Conservation (phyloP, 30 jellyfish, hydroid and myxozoan species). For the Haliclystus octoradiatus region DNA sequence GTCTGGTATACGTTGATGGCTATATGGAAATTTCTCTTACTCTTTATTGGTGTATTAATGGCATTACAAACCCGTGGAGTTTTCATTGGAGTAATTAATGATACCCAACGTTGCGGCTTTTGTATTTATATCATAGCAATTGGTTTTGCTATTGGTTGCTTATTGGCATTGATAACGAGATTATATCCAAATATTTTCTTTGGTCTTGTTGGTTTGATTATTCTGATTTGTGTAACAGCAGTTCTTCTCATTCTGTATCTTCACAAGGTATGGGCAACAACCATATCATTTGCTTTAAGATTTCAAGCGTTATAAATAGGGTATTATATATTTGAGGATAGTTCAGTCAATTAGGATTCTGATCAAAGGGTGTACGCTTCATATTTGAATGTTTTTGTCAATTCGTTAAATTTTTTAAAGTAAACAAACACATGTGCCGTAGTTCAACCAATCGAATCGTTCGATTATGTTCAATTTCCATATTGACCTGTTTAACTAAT, state of each 20-base stretch:
- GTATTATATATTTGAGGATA: too few species aligned
- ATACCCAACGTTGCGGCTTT: constrained; percentile 65
- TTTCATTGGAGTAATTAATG: constrained; percentile 36
- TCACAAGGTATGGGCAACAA: constrained; percentile 39
- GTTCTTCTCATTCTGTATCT: constrained; percentile 47
- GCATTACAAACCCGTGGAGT: constrained; percentile 59
- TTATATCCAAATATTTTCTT: constrained; percentile 58
- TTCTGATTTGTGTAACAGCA: constrained; percentile 50
- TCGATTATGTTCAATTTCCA: too few species aligned
- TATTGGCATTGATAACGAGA: constrained; percentile 39
- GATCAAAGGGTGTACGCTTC: too few species aligned
- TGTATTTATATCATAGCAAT: constrained; percentile 39
- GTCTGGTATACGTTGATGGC: constrained; percentile 45
- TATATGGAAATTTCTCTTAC: constrained; percentile 32
- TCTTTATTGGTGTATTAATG: constrained; percentile 22
- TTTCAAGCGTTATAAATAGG: background rate
- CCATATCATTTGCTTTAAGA: background rate
- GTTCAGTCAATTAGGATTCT: too few species aligned
- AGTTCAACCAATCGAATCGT: too few species aligned
- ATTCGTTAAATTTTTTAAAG: too few species aligned
- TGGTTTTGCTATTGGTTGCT: constrained; percentile 34
- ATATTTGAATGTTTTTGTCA: too few species aligned
- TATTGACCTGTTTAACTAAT: too few species aligned
- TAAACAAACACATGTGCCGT: too few species aligned
- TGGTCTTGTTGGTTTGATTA: constrained; percentile 48